A percentile compares a stretch with the other conserved stretches of the same genome.
phyloP scores from a whole-genome alignment of 2,888 invertebrate species.

The Coelopa pilipes region DNA sequence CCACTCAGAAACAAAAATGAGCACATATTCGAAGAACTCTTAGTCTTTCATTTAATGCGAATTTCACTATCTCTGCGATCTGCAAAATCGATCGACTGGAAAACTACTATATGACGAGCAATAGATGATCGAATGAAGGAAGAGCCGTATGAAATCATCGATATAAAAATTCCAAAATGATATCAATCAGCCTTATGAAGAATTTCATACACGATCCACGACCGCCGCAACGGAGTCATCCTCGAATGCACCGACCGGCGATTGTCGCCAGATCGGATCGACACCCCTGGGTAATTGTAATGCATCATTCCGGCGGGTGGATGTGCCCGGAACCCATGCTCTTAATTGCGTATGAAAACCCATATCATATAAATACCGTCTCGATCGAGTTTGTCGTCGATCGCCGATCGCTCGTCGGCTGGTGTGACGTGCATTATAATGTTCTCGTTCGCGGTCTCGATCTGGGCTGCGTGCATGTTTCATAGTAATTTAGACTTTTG shows the following conservation, averaged over 20 bases:
- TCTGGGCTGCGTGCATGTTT: neutral
- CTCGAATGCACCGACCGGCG: neutral
- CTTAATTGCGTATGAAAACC: neutral
- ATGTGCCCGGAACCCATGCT: neutral
- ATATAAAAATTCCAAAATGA: slow-evolving; percentile 6
- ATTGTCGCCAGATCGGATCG: neutral
- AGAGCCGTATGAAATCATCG: slow-evolving; percentile 1
- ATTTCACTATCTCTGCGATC: neutral
- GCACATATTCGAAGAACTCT: neutral
- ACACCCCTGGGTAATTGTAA: no score
- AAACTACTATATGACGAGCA: no score
- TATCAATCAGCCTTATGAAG: neutral
- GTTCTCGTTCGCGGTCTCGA: neutral
- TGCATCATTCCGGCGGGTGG: no score
- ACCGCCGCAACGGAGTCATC: neutral
- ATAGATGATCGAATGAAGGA: neutral
- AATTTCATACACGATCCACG: neutral
- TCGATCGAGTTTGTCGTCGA: no score
- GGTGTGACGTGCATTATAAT: slow-evolving; percentile 1
- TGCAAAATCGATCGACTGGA: no score
- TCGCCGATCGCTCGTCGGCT: no score
- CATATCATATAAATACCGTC: no score
- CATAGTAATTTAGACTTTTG: slow-evolving; percentile 2
- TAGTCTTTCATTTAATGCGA: neutral
- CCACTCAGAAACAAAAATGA: neutral